These are phyloP conservation scores for Odontomyia ornata DNA, from an alignment of 2,888 invertebrate species.

Conservation along the genomic window DNA sequence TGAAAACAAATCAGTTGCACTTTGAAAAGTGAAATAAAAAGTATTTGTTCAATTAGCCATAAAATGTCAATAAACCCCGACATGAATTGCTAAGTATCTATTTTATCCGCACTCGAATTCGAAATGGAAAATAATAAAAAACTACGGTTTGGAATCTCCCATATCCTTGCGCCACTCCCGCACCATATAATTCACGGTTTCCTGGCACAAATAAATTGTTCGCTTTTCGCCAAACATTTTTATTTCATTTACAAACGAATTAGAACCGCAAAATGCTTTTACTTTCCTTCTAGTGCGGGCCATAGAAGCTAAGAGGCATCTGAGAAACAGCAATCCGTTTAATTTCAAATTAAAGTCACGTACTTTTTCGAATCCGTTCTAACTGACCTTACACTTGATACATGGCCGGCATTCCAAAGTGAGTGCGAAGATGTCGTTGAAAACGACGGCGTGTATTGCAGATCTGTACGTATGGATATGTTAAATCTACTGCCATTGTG, in stretches of 20 bases:
- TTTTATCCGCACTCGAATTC: too few species aligned
- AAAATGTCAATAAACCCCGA: too few species aligned
- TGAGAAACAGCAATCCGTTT: neutral
- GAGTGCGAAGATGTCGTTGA: neutral
- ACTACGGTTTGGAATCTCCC: too few species aligned
- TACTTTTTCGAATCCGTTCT: conserved; percentile 31
- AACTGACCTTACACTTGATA: conserved; percentile 44
- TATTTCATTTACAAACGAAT: conserved; percentile 2
- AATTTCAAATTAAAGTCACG: conserved; percentile 38
- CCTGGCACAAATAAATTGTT: neutral
- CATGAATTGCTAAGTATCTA: too few species aligned
- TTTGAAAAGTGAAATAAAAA: too few species aligned
- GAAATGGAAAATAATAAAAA: too few species aligned
- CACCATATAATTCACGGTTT: too few species aligned
- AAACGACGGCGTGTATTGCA: too few species aligned
- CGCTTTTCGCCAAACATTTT: conserved; percentile 5
- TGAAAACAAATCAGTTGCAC: too few species aligned
- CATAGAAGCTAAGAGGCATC: neutral
- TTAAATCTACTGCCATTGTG: neutral
- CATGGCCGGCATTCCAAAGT: conserved; percentile 28
- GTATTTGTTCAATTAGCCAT: too few species aligned
- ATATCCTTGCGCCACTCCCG: too few species aligned
- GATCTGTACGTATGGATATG: too few species aligned
- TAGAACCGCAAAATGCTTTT: conserved; percentile 33
- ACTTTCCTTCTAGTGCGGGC: conserved; percentile 19